Base-by-base conservation (phyloP, 2,113 vertebrate genomes). In the Paramormyrops kingsleyae region DNA sequence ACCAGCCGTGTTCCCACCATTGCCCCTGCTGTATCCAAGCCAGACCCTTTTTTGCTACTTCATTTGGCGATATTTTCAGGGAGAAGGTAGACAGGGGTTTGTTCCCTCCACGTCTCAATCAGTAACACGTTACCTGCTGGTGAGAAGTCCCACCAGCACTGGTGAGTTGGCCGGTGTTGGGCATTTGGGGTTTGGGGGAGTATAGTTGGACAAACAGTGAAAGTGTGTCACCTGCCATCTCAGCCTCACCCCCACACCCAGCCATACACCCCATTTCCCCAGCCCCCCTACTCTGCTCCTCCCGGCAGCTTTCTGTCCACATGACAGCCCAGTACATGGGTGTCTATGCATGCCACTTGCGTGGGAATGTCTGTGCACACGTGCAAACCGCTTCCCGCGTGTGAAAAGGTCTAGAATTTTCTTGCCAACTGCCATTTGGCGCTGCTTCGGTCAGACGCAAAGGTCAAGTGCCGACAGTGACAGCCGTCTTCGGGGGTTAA, bases 81-180 rank as follows among this genome's bases (percentile, higher is more conserved):
- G 21, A 66, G 87, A 19, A 88, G 56, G 56, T 35, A 93, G 92
- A 92, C 91, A 88, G 90, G 88, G 89, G 92, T 90, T 92, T 91
- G 93, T 90, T 93, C 91, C 93, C 92, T 92, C 53, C 92, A 88
- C 90, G 49, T 90, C 91, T 92, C 92, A 92, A 94, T 95, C 93
- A 94, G 92, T 91, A 93, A 91, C 94, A 94, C 94, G 94, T 91
- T 90, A 88, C 94, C 94, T 94, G 93, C 91, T 94, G 92, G 93
- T 90, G 90, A 46, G 66, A 87, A 59, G 90, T 91, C 93, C 91
- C 90, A 70, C 92, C 91, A 70, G 91, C 92, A 87, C 83, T 39
- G 90, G 52, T 35, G 89, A 87, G 87, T 91, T 92, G 91, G 56
- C 62, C 50, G 89, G 90, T 89, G 89, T 19, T 24, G 6, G 92